Evolutionary conservation across 2,113 vertebrate species (phyloP).

Genomic region (Eurypyga helias): DNA sequence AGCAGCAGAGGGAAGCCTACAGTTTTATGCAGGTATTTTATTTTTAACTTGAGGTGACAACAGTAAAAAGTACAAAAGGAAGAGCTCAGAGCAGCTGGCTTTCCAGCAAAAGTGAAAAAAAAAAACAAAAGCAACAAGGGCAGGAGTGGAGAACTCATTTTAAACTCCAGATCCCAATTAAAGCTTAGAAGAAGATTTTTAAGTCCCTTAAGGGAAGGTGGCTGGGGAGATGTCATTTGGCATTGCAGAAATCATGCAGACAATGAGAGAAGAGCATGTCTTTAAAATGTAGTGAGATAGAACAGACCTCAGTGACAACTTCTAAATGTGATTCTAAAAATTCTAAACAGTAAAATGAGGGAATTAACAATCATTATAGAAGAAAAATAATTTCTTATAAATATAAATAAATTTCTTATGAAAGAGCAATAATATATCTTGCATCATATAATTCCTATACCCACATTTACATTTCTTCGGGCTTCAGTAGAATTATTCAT

Average conservation of each 20-base stretch:
- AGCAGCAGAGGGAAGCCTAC: neutral
- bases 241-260: constrained; percentile 1
- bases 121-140: neutral
- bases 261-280: neutral
- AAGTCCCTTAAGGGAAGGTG: neutral
- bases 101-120: constrained; percentile 14
- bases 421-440: neutral
- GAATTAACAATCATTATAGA: neutral
- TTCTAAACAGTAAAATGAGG: neutral
- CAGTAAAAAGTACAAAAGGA: neutral
- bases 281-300: neutral
- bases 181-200: neutral
- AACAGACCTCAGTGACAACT: neutral
- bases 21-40: neutral
- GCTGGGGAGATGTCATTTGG: neutral
- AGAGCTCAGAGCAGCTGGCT: neutral
- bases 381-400: neutral
- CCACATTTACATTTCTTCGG: neutral
- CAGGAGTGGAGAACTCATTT: neutral
- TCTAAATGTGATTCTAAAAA: neutral
- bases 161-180: constrained; percentile 27
- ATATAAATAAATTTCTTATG: neutral
- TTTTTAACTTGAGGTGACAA: constrained; percentile 8
- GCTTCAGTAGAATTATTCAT: constrained; percentile 1
- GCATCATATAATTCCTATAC: neutral